phyloP scores from a whole-genome alignment of 2,797 vertebrate species.

The Periophthalmus magnuspinnatus region DNA sequence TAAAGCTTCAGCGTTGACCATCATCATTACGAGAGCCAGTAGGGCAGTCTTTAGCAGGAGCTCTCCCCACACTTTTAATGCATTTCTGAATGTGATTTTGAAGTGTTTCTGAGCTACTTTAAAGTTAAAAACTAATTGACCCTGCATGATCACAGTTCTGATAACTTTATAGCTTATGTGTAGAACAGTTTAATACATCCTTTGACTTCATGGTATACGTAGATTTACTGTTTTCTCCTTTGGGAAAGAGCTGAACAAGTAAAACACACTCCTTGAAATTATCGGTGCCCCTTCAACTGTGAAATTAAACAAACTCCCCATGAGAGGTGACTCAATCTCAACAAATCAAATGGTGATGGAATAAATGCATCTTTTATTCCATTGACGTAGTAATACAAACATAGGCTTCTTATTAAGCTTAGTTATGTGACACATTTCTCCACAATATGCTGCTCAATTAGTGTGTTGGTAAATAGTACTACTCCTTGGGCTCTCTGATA shows the following conservation, averaged over 20 bases:
- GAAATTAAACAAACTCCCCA: conserved; percentile 78
- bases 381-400: conserved; percentile 40
- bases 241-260: conserved; percentile 70
- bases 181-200: conserved; percentile 55
- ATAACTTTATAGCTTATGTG: conserved; percentile 40
- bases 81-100: not conserved
- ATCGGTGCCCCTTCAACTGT: conserved; percentile 71
- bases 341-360: conserved; percentile 70
- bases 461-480: conserved; percentile 48
- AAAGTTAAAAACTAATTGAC: conserved; percentile 42
- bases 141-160: conserved; percentile 37
- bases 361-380: conserved; percentile 53
- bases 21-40: not conserved
- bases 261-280: conserved; percentile 67
- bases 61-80: not conserved
- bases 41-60: conserved; percentile 9
- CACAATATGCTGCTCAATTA: conserved; percentile 31
- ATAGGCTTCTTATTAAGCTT: conserved; percentile 21
- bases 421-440: conserved; percentile 19
- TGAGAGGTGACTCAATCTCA: conserved; percentile 73
- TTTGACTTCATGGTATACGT: conserved; percentile 50
- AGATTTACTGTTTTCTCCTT: conserved; percentile 70
- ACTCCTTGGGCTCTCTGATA: conserved; percentile 54
- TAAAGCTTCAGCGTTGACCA: not conserved
- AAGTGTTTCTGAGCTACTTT: not conserved